Percentiles rank a stretch among this genome's conserved stretches.
Evolutionary conservation across 2,888 invertebrate genomes (phyloP).

Genomic region (Nomada ruficornis): DNA sequence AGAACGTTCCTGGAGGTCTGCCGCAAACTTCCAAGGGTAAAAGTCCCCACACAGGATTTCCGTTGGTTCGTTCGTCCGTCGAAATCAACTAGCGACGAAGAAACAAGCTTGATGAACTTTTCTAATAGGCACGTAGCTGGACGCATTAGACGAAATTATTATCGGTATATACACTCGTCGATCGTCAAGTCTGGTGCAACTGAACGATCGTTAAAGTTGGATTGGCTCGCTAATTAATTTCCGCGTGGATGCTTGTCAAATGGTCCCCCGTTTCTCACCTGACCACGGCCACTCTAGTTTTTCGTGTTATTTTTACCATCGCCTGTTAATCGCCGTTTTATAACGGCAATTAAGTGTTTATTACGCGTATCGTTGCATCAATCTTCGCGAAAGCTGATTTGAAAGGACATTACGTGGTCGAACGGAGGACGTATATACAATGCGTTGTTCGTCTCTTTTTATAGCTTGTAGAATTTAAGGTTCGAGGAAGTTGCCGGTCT

Average conservation of each 20-base stretch:
- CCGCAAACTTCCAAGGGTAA: not conserved
- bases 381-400: not conserved
- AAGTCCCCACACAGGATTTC: slow-evolving; percentile 30
- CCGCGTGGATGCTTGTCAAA: slow-evolving; percentile 69
- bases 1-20: not conserved
- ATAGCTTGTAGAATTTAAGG: not conserved
- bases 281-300: not conserved
- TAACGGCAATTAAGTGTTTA: slow-evolving; percentile 16
- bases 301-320: slow-evolving; percentile 45
- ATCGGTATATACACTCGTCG: slow-evolving; percentile 75
- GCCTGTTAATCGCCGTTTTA: slow-evolving; percentile 22
- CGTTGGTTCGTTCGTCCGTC: slow-evolving; percentile 5
- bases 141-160: slow-evolving; percentile 74
- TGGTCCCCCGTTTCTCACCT: slow-evolving; percentile 43
- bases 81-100: slow-evolving; percentile 73
- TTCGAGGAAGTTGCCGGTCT: not conserved
- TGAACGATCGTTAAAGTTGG: slow-evolving; percentile 80
- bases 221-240: slow-evolving; percentile 82
- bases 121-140: slow-evolving; percentile 60
- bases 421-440: too few relatives aligned
- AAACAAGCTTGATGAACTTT: slow-evolving; percentile 72
- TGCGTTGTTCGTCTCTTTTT: slow-evolving; percentile 1
- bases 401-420: not conserved
- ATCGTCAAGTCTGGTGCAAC: slow-evolving; percentile 65
- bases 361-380: not conserved